Percentiles rank a stretch among this genome's conserved stretches.
These are phyloP conservation scores for Setophaga kirtlandii DNA, from an alignment of 2,113 vertebrate genomes.

Conservation along the genomic window DNA sequence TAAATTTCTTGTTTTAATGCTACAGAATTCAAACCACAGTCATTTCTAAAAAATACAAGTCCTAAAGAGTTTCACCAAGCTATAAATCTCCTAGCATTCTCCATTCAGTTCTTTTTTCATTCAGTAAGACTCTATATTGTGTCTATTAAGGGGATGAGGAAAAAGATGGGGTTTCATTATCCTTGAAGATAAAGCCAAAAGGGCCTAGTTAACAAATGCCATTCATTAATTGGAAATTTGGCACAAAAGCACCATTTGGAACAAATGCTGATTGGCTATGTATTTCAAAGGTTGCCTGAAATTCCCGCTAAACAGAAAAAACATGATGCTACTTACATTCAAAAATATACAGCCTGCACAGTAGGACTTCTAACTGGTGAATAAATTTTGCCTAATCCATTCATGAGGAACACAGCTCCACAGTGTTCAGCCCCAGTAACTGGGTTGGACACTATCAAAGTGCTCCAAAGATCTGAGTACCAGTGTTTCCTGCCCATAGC, in stretches of 20 bases:
- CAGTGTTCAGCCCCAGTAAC: neutral
- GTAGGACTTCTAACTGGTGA: conserved; percentile 45
- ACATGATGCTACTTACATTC: conserved; percentile 37
- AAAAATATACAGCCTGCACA: conserved; percentile 47
- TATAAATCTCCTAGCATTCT: neutral
- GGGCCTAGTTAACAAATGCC: conserved; percentile 28
- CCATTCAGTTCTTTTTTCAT: neutral
- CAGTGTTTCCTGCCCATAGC: neutral
- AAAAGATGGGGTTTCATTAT: conserved; percentile 59
- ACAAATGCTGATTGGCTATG: conserved; percentile 14
- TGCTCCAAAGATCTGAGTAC: neutral
- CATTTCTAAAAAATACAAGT: neutral
- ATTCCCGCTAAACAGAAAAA: conserved; percentile 51
- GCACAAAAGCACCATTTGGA: conserved; percentile 54
- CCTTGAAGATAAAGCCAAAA: conserved; percentile 38
- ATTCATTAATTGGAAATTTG: conserved; percentile 55
- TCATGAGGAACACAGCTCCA: neutral
- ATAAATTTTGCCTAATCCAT: conserved; percentile 40
- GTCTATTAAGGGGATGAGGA: neutral
- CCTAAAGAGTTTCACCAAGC: neutral
- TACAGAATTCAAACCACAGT: neutral
- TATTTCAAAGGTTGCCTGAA: conserved; percentile 55
- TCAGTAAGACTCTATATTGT: conserved; percentile 18
- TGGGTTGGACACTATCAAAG: neutral
- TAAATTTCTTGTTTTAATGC: neutral